Conservation (phyloP, 2,888 invertebrate genomes). For the Ophion slaviceki region DNA sequence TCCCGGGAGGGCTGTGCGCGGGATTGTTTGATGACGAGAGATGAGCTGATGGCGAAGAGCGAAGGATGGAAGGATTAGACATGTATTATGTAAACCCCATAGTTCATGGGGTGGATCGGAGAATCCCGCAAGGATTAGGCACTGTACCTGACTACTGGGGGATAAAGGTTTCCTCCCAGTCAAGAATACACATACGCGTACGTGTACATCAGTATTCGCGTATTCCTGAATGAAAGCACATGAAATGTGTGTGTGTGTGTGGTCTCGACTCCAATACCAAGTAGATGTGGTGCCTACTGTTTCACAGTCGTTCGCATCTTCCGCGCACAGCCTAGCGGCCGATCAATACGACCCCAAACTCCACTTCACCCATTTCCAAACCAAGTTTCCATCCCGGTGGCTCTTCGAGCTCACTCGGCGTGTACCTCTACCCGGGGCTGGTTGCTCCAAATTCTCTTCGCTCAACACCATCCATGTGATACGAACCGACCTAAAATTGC, state of each 20-base stretch:
- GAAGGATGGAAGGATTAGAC: constrained; percentile 44
- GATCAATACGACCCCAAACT: constrained; percentile 82
- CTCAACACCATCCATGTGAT: not conserved
- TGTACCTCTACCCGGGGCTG: constrained; percentile 26
- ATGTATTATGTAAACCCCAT: constrained; percentile 37
- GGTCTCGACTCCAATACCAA: constrained; percentile 48
- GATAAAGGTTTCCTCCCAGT: constrained; percentile 51
- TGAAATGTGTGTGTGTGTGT: not conserved
- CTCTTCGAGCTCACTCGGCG: constrained; percentile 31
- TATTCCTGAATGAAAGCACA: not conserved
- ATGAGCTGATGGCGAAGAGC: constrained; percentile 36
- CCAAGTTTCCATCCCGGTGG: constrained; percentile 71
- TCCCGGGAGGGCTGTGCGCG: not conserved
- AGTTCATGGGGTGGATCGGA: constrained; percentile 22
- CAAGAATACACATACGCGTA: constrained; percentile 22
- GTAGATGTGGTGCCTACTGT: constrained; percentile 77
- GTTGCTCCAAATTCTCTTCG: not conserved
- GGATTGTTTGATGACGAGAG: constrained; percentile 48
- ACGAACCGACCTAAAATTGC: not conserved
- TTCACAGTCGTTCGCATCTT: constrained; percentile 73
- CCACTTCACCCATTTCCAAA: constrained; percentile 79
- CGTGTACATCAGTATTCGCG: not conserved
- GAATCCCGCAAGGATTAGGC: constrained; percentile 49
- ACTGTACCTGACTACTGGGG: constrained; percentile 32
- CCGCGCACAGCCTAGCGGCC: constrained; percentile 68